phyloP scores from a whole-genome alignment of 92 coral and sea anemone genomes.

The Heliopora coerulea region DNA sequence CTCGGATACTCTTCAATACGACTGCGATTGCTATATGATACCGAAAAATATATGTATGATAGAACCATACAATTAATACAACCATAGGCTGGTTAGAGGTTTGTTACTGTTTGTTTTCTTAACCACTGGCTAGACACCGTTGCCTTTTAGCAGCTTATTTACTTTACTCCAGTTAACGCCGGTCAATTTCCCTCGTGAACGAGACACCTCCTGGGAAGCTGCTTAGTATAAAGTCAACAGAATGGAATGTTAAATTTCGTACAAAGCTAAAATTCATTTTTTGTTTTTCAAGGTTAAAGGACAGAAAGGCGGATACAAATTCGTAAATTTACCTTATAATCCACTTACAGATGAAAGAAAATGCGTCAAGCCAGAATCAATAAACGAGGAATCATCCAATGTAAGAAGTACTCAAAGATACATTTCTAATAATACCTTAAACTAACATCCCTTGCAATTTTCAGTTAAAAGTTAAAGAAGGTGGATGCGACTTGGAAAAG shows the following conservation, averaged over 20 bases:
- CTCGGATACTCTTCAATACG: too few species aligned
- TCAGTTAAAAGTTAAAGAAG: neutral
- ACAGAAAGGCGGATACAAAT: slow-evolving; percentile 90
- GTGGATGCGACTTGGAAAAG: neutral
- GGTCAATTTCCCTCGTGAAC: too few species aligned
- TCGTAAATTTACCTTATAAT: slow-evolving; percentile 86
- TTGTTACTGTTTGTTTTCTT: too few species aligned
- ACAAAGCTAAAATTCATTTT: neutral
- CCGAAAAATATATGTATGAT: too few species aligned
- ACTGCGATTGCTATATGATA: too few species aligned
- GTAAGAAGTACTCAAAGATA: neutral
- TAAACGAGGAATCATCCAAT: neutral
- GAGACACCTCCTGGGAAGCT: too few species aligned
- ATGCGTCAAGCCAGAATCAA: neutral
- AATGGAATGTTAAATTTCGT: neutral
- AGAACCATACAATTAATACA: too few species aligned
- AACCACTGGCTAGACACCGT: too few species aligned
- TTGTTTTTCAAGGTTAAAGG: slow-evolving; percentile 70
- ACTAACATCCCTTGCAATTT: neutral
- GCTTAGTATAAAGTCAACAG: too few species aligned
- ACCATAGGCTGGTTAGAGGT: too few species aligned
- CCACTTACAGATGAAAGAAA: neutral
- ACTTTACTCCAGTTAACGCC: too few species aligned
- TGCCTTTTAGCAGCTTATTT: too few species aligned
- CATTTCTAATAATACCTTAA: neutral